Evolutionary conservation across 2,888 invertebrate genomes (phyloP), one percentile per base, ranked within the genome.

Genomic region (Malthinus flaveolus): DNA sequence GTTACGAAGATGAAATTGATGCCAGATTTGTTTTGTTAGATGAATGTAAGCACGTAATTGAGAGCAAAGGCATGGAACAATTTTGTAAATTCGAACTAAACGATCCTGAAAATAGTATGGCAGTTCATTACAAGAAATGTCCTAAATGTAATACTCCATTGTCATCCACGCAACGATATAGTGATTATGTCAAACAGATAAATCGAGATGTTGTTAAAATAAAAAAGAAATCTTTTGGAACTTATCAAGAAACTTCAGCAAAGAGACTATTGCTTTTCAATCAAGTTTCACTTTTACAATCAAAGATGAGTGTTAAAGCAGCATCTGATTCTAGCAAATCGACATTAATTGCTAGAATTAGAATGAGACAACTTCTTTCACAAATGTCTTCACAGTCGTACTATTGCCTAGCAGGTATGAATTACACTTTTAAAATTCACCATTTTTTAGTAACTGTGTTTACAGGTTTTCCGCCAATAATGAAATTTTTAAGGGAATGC

Each of bases 11-110:
- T 75, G 84, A 84, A 7, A 80, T 80, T 1, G 80, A 82, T 63
- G 84, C 84, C 44, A 79, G 75, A 81, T 84, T 84, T 66, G 74
- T 85, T 31, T 64, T 80, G 45, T 69, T 85, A n/a, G 73, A 80
- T 68, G 84, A 84, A 65, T 85, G 85, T 65, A 68, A 72, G 0
- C 85, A 85, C 65, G 65, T 79, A 1, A 60, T 85, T 59, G 83
- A 83, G 62, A 71, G 82, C 1, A 73, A 77, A 11, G 78, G 77
- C 34, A 77, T 84, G 73, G 81, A 83, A 1, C 12, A 9, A 8
- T 39, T 9, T 39, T 39, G 39, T 5, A 15, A 39, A n/a, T 23
- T 23, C 5, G 23, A 3, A 23, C 5, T 5, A 23, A 3, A 13
- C 9, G 13, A 13, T 13, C 4, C 0, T 13, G 7, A 39, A 2